phyloP scores from a whole-genome alignment of 2,797 vertebrate species.

The Enoplosus armatus region DNA sequence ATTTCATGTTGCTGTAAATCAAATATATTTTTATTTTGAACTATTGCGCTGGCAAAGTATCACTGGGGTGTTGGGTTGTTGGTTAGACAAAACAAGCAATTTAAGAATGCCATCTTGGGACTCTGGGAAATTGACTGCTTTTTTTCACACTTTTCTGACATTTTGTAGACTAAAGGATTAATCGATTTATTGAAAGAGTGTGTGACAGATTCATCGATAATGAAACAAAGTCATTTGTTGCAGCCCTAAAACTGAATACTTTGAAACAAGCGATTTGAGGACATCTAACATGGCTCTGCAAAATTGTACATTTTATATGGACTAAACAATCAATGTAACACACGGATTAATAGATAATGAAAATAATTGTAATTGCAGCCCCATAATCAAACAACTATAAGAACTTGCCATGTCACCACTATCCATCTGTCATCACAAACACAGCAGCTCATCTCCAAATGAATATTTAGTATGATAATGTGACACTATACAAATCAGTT shows the following conservation, averaged over 20 bases:
- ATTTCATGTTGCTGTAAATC: neutral
- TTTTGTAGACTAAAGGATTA: too few species aligned
- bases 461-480: constrained; percentile 45
- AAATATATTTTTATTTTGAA: neutral
- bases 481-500: constrained; percentile 49
- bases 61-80: neutral
- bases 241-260: neutral
- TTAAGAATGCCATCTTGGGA: neutral
- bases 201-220: neutral
- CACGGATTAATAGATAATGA: neutral
- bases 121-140: too few species aligned
- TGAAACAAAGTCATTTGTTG: neutral
- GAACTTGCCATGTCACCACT: neutral
- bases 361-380: neutral
- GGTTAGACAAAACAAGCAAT: constrained; percentile 1
- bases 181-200: neutral
- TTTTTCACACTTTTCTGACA: too few species aligned
- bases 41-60: neutral
- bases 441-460: constrained; percentile 37
- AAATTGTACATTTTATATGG: neutral
- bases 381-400: neutral
- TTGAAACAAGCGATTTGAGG: neutral
- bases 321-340: neutral
- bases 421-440: constrained; percentile 22
- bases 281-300: neutral